Evolutionary conservation across 2,113 vertebrate species (phyloP).

Genomic region (Mystacornis crossleyi): DNA sequence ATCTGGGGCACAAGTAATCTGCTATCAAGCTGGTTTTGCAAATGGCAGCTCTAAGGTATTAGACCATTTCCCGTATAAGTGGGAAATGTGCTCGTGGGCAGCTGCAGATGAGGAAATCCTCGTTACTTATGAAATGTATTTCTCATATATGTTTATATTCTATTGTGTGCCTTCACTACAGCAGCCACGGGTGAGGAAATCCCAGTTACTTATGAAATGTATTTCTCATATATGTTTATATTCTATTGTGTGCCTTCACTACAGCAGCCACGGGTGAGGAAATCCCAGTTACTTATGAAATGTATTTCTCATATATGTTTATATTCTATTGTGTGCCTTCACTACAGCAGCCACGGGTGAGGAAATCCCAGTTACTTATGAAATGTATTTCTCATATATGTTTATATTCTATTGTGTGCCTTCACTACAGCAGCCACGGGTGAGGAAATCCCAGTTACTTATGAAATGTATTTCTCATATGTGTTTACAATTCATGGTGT

Average conservation of each 20-base stretch:
- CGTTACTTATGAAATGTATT: constrained; percentile 3
- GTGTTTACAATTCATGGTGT: not conserved
- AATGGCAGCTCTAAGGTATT: not conserved
- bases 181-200: not conserved
- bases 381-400: too few species aligned
- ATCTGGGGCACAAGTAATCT: not conserved
- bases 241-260: not conserved
- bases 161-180: not conserved
- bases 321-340: too few species aligned
- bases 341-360: too few species aligned
- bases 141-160: not conserved
- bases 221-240: not conserved
- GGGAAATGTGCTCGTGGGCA: not conserved
- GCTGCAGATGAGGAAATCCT: not conserved
- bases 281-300: too few species aligned
- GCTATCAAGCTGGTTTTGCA: not conserved
- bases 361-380: too few species aligned
- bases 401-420: too few species aligned
- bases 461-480: not conserved
- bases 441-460: constrained; percentile 19
- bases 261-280: too few species aligned
- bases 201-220: not conserved
- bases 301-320: too few species aligned
- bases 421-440: too few species aligned
- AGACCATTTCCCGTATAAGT: not conserved